Evolutionary conservation across 2,888 invertebrate genomes (phyloP).

Genomic region (Lumbricus terrestris): DNA sequence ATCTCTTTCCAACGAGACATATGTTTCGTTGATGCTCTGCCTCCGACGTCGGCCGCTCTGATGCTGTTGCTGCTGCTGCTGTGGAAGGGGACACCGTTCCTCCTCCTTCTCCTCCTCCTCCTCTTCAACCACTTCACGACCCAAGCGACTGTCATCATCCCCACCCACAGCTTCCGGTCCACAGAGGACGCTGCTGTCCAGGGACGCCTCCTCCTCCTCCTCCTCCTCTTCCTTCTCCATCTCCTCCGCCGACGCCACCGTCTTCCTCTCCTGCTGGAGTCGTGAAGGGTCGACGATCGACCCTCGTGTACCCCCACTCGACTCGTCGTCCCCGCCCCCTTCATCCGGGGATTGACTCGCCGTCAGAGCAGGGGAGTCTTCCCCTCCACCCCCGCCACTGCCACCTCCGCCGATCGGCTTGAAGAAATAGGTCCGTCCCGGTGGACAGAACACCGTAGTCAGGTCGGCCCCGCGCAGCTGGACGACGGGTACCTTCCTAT

Average conservation of each 20-base stretch:
- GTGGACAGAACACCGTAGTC: not conserved
- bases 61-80: not conserved
- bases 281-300: not conserved
- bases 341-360: not conserved
- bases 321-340: not conserved
- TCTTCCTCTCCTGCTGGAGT: not conserved
- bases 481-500: not conserved
- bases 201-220: not conserved
- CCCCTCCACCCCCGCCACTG: too few relatives aligned
- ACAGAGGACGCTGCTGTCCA: too few relatives aligned
- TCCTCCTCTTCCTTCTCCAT: not conserved
- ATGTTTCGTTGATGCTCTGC: not conserved
- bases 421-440: not conserved
- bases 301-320: not conserved
- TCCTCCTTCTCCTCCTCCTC: too few relatives aligned
- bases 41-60: not conserved
- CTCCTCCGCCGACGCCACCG: not conserved
- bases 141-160: not conserved
- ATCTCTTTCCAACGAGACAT: not conserved
- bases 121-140: not conserved
- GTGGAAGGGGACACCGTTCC: not conserved
- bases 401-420: slow-evolving; percentile 5
- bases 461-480: not conserved
- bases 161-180: not conserved
- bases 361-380: not conserved